A percentile compares a stretch with the other conserved stretches of the same genome.
Conservation (phyloP, 2,888 invertebrate species). For the Polietes domitor region DNA sequence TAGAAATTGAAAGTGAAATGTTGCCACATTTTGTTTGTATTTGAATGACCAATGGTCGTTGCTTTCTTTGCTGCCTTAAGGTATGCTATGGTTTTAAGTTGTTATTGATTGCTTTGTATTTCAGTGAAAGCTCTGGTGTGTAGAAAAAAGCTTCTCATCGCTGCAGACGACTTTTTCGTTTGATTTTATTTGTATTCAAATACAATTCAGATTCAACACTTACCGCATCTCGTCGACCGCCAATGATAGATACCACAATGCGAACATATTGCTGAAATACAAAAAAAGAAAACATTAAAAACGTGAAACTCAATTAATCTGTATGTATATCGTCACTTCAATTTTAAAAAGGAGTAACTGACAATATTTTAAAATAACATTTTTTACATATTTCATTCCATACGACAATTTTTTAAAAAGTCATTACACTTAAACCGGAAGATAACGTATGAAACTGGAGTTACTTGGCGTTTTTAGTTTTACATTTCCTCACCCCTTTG, state of each 20-base stretch:
- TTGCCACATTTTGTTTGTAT: slow-evolving; percentile 1
- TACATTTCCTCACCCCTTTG: too few relatives aligned
- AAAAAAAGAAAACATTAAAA: slow-evolving; percentile 60
- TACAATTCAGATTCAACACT: slow-evolving; percentile 68
- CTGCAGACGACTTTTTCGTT: not conserved
- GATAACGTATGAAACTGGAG: too few relatives aligned
- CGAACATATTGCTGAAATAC: slow-evolving; percentile 78
- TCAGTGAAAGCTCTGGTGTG: slow-evolving; percentile 11
- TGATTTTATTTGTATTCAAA: not conserved
- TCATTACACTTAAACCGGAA: too few relatives aligned
- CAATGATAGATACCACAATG: slow-evolving; percentile 79
- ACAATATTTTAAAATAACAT: too few relatives aligned
- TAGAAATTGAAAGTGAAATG: too few relatives aligned
- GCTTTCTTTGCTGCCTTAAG: slow-evolving; percentile 2
- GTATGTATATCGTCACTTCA: too few relatives aligned
- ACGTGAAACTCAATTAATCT: too few relatives aligned
- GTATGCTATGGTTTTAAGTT: slow-evolving; percentile 20
- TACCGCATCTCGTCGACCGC: slow-evolving; percentile 80
- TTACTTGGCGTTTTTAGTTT: too few relatives aligned
- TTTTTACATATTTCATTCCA: too few relatives aligned
- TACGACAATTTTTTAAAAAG: too few relatives aligned
- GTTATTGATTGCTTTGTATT: not conserved
- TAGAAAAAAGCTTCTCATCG: slow-evolving; percentile 39
- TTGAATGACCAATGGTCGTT: not conserved
- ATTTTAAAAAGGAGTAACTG: too few relatives aligned